These are phyloP conservation scores for Actenoides lindsayi DNA, from an alignment of 2,113 vertebrate genomes.

Conservation along the genomic window DNA sequence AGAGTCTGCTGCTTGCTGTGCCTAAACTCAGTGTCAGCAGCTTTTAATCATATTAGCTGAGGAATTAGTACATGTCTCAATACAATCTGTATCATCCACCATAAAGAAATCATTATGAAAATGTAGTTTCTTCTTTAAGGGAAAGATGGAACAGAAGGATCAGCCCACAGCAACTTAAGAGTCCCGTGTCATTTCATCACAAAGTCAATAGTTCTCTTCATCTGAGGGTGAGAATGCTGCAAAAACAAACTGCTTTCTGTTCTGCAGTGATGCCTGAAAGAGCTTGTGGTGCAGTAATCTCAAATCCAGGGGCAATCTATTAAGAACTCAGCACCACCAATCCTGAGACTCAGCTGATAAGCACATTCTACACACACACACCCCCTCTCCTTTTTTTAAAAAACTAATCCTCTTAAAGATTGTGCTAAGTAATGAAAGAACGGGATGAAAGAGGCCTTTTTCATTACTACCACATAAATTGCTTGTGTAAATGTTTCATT, in stretches of 20 bases:
- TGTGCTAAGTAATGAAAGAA: constrained; percentile 78
- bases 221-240: constrained; percentile 7
- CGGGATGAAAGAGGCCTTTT: constrained; percentile 70
- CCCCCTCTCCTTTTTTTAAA: rapidly evolving
- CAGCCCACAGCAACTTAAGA: constrained; percentile 30
- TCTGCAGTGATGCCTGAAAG: constrained; percentile 60
- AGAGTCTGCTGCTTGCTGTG: constrained; percentile 5
- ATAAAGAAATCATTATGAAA: constrained; percentile 49
- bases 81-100: background rate
- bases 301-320: constrained; percentile 76
- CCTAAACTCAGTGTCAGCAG: constrained; percentile 24
- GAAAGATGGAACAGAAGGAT: constrained; percentile 33
- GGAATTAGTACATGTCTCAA: constrained; percentile 25
- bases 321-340: constrained; percentile 73
- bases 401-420: constrained; percentile 78
- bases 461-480: constrained; percentile 78
- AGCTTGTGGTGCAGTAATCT: constrained; percentile 64
- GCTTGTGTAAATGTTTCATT: constrained; percentile 83
- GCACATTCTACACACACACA: constrained; percentile 34
- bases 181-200: constrained; percentile 67
- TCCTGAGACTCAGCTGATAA: constrained; percentile 79
- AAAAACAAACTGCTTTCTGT: constrained; percentile 75
- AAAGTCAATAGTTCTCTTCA: constrained; percentile 76
- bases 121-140: constrained; percentile 17
- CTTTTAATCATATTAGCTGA: constrained; percentile 47